These are phyloP conservation scores for Mythimna pallens DNA, from an alignment of 2,888 invertebrate genomes.

Conservation along the genomic window DNA sequence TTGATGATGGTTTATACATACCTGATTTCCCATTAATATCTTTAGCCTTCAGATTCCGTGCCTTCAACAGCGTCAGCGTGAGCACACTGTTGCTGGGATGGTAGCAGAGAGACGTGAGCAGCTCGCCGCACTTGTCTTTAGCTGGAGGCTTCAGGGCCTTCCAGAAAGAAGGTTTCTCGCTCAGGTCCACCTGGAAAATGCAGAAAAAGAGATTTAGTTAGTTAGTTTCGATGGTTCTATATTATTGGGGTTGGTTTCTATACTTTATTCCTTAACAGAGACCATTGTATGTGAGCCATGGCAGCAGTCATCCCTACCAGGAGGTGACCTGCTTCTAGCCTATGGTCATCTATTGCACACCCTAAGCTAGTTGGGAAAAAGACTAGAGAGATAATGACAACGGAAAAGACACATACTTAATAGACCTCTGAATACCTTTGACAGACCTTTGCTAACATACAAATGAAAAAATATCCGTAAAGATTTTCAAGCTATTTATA, in stretches of 20 bases:
- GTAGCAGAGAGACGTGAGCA: conserved; percentile 97
- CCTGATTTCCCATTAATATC: conserved; percentile 76
- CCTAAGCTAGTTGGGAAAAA: no score
- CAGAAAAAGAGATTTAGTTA: background rate
- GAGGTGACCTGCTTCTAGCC: no score
- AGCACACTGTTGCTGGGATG: conserved; percentile 98
- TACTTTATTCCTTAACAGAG: no score
- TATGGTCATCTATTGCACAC: no score
- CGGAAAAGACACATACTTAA: no score
- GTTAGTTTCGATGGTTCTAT: background rate
- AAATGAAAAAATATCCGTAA: no score
- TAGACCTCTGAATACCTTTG: no score
- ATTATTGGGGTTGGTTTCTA: background rate
- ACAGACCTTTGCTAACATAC: no score
- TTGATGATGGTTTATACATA: background rate
- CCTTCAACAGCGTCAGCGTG: conserved; percentile 97
- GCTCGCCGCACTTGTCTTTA: conserved; percentile 97
- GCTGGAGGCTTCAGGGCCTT: conserved; percentile 97
- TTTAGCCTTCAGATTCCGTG: conserved; percentile 98
- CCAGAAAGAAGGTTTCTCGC: conserved; percentile 98
- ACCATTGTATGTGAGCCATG: no score
- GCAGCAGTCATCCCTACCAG: no score
- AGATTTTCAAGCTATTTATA: no score
- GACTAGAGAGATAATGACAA: no score
- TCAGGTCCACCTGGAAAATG: conserved; percentile 94